Percentiles rank a stretch among this genome's conserved stretches.
Conservation (phyloP, 1,140 invertebrate genomes). For the Papilio helenus region DNA sequence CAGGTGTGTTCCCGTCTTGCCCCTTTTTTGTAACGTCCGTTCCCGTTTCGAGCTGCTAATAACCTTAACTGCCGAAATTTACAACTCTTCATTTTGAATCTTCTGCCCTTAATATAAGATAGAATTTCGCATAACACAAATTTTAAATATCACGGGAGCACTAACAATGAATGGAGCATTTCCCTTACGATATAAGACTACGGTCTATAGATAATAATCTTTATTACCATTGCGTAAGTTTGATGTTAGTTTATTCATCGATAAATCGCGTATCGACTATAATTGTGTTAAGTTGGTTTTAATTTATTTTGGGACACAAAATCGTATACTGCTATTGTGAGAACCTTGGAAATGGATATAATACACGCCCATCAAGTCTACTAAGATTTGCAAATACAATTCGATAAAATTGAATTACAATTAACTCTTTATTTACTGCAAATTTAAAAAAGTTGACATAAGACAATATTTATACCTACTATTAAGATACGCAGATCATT, state of each 20-base stretch:
- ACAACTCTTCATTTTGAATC: constrained; percentile 33
- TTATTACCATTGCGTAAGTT: constrained; percentile 51
- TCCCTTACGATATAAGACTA: constrained; percentile 74
- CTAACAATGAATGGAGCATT: constrained; percentile 80
- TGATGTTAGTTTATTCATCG: constrained; percentile 41
- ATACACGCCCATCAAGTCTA: constrained; percentile 15
- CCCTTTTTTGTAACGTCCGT: constrained; percentile 81
- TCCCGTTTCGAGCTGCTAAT: constrained; percentile 54
- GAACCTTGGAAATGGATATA: constrained; percentile 37
- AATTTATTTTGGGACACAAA: constrained; percentile 64
- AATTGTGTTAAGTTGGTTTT: constrained; percentile 63
- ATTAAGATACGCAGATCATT: background rate
- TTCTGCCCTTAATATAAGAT: constrained; percentile 46
- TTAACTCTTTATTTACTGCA: background rate
- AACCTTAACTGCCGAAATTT: constrained; percentile 44
- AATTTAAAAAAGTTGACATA: background rate
- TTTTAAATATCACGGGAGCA: constrained; percentile 55
- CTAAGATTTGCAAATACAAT: background rate
- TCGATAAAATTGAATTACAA: background rate
- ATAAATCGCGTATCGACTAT: constrained; percentile 47
- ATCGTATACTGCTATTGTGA: constrained; percentile 52
- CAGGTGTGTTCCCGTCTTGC: constrained; percentile 81
- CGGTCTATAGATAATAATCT: constrained; percentile 53
- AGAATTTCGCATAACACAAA: constrained; percentile 42
- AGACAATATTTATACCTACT: background rate